Evolutionary conservation across 2,797 vertebrate genomes (phyloP), one percentile per base, ranked within the genome.

Genomic region (Onychomys arenicola): DNA sequence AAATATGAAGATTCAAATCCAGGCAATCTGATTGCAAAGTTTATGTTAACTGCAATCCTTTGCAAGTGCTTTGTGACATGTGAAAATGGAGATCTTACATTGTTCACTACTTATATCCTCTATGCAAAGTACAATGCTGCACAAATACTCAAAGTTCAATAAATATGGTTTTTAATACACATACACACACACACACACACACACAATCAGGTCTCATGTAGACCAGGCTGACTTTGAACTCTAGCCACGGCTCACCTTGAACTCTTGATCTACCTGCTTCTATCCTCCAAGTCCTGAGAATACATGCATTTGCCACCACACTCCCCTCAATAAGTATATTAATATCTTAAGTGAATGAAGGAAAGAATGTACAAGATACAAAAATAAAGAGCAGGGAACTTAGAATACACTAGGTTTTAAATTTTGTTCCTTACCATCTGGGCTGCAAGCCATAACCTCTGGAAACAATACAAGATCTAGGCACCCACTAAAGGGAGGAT

Each of bases 21-120:
- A 95, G 69, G 67, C 21, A 93, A 59, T 77, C 32, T 88, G 82
- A 90, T 80, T 59, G 19, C 69, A 83, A 71, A 84, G 6, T 89
- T 40, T 61, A 13, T 76, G 37, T 49, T 52, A 82, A 69, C 57
- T 87, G 63, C 23, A 52, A 43, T 0, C 17, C 17, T 92, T 76
- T 57, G 21, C 1, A 3, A 67, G 16, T 91, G 16, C 34, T 80
- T 86, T 93, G 46, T 89, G 73, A 95, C 90, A 80, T 87, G 1
- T 34, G n/a, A 75, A 52, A 67, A n/a, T 6, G 67, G 46, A 91
- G 32, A 57, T 43, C 16, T 69, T 71, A 34, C 1, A 5, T 27
- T 65, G 9, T 67, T 93, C 2, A 40, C 63, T 6, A 82, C 61
- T 77, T 89, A 11, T 69, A 63, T 63, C 46, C 55, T 88, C 86